A percentile compares a stretch with the other conserved stretches of the same genome.
phyloP scores from a whole-genome alignment of 2,113 vertebrate genomes.

The Stegostoma tigrinum region DNA sequence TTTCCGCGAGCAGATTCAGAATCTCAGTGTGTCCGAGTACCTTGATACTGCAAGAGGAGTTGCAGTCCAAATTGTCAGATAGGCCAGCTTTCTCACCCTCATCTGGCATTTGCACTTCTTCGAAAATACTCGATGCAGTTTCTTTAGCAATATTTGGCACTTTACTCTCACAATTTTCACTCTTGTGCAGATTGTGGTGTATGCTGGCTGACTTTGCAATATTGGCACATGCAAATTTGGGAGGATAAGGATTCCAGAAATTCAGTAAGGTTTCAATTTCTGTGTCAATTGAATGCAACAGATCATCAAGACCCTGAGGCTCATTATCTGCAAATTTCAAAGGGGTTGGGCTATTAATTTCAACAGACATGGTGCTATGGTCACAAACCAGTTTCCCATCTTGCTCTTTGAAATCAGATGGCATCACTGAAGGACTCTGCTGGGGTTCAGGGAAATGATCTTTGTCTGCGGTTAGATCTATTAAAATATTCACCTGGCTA shows the following conservation, averaged over 20 bases:
- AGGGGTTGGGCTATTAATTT: background rate
- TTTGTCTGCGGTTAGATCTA: background rate
- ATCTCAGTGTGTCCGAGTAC: conserved; percentile 27
- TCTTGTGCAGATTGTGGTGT: background rate
- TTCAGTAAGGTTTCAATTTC: background rate
- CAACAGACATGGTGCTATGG: background rate
- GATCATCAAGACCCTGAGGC: conserved; percentile 2
- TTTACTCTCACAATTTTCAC: background rate
- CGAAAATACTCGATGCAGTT: background rate
- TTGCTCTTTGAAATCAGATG: background rate
- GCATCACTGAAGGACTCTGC: background rate
- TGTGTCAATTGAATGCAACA: background rate
- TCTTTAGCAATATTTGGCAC: background rate
- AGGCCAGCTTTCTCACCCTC: background rate
- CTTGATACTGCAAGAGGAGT: background rate
- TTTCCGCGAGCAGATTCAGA: conserved; percentile 18
- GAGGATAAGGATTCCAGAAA: background rate
- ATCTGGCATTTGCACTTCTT: background rate
- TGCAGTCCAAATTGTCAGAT: too few relatives aligned
- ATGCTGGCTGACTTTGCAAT: background rate
- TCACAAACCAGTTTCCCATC: background rate
- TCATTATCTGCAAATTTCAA: background rate
- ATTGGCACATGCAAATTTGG: background rate
- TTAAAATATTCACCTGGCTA: background rate
- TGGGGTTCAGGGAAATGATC: background rate